Evolutionary conservation across 2,113 vertebrate genomes (phyloP).

Genomic region (Callaeas wilsoni): DNA sequence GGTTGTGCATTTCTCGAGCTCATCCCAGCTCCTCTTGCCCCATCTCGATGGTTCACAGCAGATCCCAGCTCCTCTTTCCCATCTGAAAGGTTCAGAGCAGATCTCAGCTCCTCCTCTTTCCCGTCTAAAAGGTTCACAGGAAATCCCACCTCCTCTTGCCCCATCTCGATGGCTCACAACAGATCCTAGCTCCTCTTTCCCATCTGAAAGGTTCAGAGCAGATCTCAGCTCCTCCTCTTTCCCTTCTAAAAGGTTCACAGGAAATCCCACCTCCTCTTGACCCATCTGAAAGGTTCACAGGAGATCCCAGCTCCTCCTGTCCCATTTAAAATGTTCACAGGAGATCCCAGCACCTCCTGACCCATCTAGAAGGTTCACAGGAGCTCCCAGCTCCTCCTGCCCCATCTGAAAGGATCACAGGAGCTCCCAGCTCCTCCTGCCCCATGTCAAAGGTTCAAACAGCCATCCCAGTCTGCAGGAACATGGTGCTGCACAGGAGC

Average conservation of each 20-base stretch:
- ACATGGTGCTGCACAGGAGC: background rate
- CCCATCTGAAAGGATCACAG: background rate
- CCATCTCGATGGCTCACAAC: background rate
- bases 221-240: background rate
- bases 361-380: accelerated
- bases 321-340: accelerated
- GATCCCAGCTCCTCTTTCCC: background rate
- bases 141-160: too few species aligned
- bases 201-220: background rate
- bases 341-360: accelerated
- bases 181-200: background rate
- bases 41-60: background rate
- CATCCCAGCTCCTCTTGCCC: background rate
- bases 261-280: accelerated
- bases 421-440: background rate
- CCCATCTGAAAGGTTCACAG: accelerated
- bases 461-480: background rate
- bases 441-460: background rate
- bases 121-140: background rate
- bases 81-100: background rate
- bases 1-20: background rate
- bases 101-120: background rate
- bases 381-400: background rate
- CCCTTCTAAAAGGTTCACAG: accelerated
- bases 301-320: accelerated